Base-by-base conservation (phyloP, 2,797 vertebrate species). In the Hoplostethus mediterraneus region DNA sequence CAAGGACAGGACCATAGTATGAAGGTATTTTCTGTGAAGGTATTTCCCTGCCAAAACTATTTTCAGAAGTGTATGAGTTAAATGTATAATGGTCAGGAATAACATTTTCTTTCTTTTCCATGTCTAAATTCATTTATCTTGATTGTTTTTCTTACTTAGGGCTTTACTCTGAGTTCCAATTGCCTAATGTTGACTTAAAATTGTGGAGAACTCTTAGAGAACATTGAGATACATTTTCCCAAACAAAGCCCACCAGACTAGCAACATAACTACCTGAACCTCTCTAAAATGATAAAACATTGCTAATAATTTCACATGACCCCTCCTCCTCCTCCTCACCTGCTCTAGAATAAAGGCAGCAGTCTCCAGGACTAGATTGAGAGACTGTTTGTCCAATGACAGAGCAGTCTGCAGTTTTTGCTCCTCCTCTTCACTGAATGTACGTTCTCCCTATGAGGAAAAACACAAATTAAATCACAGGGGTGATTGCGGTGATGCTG, bases 401-500 rank as follows among this genome's bases (percentile, higher is more conserved):
- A 99, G 95, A 13, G 97, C 97, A 36, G 81, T 76, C 69, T 97
- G 95, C 72, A 99, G 95, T 75, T 98, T 99, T 88, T 97, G 93
- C 82, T 98, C 97, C 70, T 99, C 97, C 45, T 99, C 98, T 81
- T 97, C 95, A 77, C 94, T 99, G 90, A 99, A 98, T n/a, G 95
- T 96, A 44, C 93, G 95, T 83, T 98, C 97, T 30, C 90, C 92
- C 97, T 98, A 77, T 71, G 89, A 86, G 45, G 30, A 73, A 36
- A 45, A 63, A 52, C 5, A 61, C 0, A 6, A 44, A 5, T 28
- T 28, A 28, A 28, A 28, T 28, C 28, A 28, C 28, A 28, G 28
- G 28, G 28, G 28, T 28, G 28, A 28, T 28, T 28, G 28, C 28
- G 28, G 28, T 28, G 28, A 28, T 28, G 28, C 28, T 28, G 28